Evolutionary conservation across 92 coral and sea anemone genomes (phyloP), one percentile per base, ranked within the genome.

Genomic region (Siderastrea siderea): DNA sequence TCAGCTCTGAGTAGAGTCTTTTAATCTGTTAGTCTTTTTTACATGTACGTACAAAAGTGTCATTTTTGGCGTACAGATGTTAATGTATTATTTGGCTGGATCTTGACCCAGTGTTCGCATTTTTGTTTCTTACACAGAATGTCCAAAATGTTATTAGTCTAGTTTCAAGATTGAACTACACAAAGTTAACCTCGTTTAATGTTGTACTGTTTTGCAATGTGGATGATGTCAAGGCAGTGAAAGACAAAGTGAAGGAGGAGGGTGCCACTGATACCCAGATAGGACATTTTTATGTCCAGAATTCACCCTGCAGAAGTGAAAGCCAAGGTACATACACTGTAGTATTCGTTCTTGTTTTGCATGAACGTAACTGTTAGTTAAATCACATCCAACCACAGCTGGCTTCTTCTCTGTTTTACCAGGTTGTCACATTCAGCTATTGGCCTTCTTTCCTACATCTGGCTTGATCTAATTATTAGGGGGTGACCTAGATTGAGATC

Each of bases 251-350:
- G 82, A 15, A 26, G 82, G 82, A 58, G 44, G 82, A 77, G 45
- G 82, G 82, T 77, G 82, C 82, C 63, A 77, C 70, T 4, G 5
- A 59, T 77, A 50, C 70, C 14, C 82, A 77, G 43, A 62, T 69
- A 5, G 82, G 70, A 62, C 67, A 77, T 59, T 77, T 77, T 38
- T 77, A 77, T 77, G 82, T 59, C 82, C 82, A 77, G 49, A 77
- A 77, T 59, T 57, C 57, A 46, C 82, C 52, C 12, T 12, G 38
- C 38, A 26, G 5, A 59, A 54, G 70, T 54, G 82, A 57, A 16
- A 77, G 54, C 58, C 79, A 75, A 75, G 79, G 79, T 75, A 68
- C 7, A 50, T 16, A 17, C 71, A 66, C 9, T 66, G 3, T 60
- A 60, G 15, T 17, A 11, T 60, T 60, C 65, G 2, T 11, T 15